phyloP scores from a whole-genome alignment of 1,140 invertebrate species.

The Akabosia matsudoensis region DNA sequence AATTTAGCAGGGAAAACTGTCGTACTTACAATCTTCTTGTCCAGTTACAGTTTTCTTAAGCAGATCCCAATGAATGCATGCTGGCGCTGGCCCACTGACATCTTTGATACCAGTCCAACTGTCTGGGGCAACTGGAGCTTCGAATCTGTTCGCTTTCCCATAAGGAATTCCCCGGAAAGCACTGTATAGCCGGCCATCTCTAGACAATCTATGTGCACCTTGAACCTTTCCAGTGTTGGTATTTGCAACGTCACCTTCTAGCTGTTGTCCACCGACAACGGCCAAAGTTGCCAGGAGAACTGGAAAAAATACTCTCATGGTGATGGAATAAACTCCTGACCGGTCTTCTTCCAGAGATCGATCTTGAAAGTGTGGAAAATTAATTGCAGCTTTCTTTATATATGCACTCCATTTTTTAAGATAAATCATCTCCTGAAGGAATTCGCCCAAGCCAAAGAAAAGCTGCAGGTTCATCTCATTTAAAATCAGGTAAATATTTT shows the following conservation, averaged over 20 bases:
- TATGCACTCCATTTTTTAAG: too few relatives aligned
- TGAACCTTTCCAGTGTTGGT: conserved; percentile 20
- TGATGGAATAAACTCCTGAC: not conserved
- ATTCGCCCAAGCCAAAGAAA: too few relatives aligned
- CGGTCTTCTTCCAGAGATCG: not conserved
- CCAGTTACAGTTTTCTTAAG: conserved; percentile 9
- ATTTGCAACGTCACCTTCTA: not conserved
- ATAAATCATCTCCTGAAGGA: too few relatives aligned
- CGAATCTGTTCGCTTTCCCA: conserved; percentile 15
- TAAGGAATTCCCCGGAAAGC: conserved; percentile 33
- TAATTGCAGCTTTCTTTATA: too few relatives aligned
- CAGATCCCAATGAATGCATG: not conserved
- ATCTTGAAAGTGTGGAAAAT: too few relatives aligned
- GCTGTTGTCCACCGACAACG: conserved; percentile 15
- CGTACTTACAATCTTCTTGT: conserved; percentile 30
- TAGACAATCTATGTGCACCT: conserved; percentile 7
- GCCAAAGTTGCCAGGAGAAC: not conserved
- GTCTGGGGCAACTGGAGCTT: not conserved
- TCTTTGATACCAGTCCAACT: not conserved
- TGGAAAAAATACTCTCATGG: not conserved
- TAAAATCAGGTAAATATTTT: too few relatives aligned
- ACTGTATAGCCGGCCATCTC: conserved; percentile 26
- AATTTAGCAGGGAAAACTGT: too few relatives aligned
- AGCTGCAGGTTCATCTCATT: too few relatives aligned
- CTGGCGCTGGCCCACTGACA: not conserved